These are phyloP conservation scores for Drosophila kepulauana DNA, from an alignment of 1,140 invertebrate genomes.

Conservation along the genomic window DNA sequence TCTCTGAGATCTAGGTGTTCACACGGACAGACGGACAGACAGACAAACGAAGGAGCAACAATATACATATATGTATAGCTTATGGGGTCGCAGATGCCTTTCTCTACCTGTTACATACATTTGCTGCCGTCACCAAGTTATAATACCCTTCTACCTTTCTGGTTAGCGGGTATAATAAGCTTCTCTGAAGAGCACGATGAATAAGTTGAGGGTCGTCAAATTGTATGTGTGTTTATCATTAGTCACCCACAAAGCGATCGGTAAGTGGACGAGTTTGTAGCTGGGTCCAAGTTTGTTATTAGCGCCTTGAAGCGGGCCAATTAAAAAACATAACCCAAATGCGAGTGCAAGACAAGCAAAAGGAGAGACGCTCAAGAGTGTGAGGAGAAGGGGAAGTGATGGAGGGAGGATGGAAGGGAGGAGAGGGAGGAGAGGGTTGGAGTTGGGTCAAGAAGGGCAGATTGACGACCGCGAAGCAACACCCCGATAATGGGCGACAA, in stretches of 20 bases:
- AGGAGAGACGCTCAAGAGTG: slow-evolving; percentile 20
- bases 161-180: too few relatives aligned
- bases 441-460: background rate
- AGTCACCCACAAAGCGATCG: slow-evolving; percentile 50
- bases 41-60: too few relatives aligned
- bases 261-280: slow-evolving; percentile 9
- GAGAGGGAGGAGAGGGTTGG: background rate
- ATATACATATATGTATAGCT: too few relatives aligned
- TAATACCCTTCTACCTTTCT: too few relatives aligned
- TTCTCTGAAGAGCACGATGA: background rate
- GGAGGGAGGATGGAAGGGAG: background rate
- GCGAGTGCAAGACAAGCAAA: slow-evolving; percentile 34
- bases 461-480: slow-evolving; percentile 45
- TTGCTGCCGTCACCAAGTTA: too few relatives aligned
- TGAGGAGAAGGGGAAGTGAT: background rate
- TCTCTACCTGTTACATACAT: too few relatives aligned
- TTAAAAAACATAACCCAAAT: slow-evolving; percentile 79
- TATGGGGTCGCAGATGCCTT: too few relatives aligned
- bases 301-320: slow-evolving; percentile 58
- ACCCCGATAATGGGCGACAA: slow-evolving; percentile 39
- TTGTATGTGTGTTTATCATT: slow-evolving; percentile 67
- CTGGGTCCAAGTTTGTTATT: slow-evolving; percentile 17
- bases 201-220: slow-evolving; percentile 12
- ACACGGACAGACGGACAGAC: too few relatives aligned
- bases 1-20: too few relatives aligned